phyloP scores from a whole-genome alignment of 1,140 invertebrate species.

The Limonius californicus region DNA sequence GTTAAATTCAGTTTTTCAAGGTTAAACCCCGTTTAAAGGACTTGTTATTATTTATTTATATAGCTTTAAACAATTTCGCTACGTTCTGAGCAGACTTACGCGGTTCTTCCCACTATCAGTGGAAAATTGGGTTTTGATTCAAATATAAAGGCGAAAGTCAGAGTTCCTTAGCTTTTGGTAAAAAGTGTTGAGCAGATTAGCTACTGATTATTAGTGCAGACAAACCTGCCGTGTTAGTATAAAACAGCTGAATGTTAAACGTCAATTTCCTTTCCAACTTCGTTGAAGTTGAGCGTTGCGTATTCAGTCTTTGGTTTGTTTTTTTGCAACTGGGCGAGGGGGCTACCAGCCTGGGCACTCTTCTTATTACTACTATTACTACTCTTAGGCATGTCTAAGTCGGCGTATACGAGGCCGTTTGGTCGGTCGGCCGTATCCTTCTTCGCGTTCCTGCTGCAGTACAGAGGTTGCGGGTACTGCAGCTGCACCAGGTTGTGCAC shows the following conservation, averaged over 20 bases:
- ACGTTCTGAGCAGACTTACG: too few relatives aligned
- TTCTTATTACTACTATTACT: not conserved
- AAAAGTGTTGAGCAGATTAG: too few relatives aligned
- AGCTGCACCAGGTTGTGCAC: slow-evolving; percentile 43
- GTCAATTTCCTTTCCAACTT: slow-evolving; percentile 70
- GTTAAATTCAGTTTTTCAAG: too few relatives aligned
- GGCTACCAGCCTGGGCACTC: not conserved
- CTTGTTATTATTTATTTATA: too few relatives aligned
- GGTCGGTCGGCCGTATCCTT: slow-evolving; percentile 25
- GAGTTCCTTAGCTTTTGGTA: too few relatives aligned
- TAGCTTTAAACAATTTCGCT: too few relatives aligned
- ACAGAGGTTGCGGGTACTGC: slow-evolving; percentile 44
- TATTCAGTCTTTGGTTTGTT: slow-evolving; percentile 59
- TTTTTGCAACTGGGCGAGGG: slow-evolving; percentile 28
- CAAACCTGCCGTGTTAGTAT: slow-evolving; percentile 20
- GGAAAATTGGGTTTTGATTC: too few relatives aligned
- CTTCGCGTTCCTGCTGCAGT: slow-evolving; percentile 16
- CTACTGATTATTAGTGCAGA: too few relatives aligned
- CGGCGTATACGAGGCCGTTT: slow-evolving; percentile 46
- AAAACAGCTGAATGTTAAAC: slow-evolving; percentile 53
- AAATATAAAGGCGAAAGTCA: too few relatives aligned
- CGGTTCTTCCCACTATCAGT: too few relatives aligned
- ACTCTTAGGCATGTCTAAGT: slow-evolving; percentile 42
- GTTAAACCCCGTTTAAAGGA: too few relatives aligned
- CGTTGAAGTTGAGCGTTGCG: slow-evolving; percentile 73